Evolutionary conservation across 92 coral and sea anemone genomes (phyloP).

Genomic region (Metridium senile): DNA sequence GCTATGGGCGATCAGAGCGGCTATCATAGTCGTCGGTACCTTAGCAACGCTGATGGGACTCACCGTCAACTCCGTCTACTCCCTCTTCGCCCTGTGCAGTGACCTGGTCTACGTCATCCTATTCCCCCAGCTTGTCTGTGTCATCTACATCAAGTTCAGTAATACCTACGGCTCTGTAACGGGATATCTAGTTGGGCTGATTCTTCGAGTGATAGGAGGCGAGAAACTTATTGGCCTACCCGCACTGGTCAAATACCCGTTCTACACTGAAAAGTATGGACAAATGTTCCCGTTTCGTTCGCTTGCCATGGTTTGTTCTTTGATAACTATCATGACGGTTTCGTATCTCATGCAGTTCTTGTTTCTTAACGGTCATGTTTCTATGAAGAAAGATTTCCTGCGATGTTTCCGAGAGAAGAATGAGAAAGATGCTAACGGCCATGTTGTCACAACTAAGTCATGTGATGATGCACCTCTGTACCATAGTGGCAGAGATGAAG

Average conservation of each 20-base stretch:
- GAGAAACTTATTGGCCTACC: constrained; percentile 69
- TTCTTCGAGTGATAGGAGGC: constrained; percentile 85
- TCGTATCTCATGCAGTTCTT: constrained; percentile 64
- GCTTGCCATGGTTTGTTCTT: constrained; percentile 78
- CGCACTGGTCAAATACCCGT: constrained; percentile 76
- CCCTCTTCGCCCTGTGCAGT: constrained; percentile 80
- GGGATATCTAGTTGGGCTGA: constrained; percentile 76
- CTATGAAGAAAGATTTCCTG: constrained; percentile 63
- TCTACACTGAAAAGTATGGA: constrained; percentile 63
- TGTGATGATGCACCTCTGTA: too few species aligned
- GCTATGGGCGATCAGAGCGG: constrained; percentile 81
- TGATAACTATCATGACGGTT: constrained; percentile 65
- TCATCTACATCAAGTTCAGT: constrained; percentile 58
- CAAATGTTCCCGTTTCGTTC: constrained; percentile 94
- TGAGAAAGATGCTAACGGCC: background rate
- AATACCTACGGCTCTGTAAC: constrained; percentile 86
- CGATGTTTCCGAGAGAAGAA: constrained; percentile 60
- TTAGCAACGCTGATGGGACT: constrained; percentile 87
- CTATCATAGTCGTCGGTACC: constrained; percentile 84
- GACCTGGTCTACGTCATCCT: constrained; percentile 93
- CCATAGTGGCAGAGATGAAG: too few species aligned
- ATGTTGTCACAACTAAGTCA: too few species aligned
- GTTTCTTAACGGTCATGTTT: constrained; percentile 62
- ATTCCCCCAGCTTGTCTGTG: constrained; percentile 90
- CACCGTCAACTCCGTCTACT: constrained; percentile 79